A percentile compares a stretch with the other conserved stretches of the same genome.
These are phyloP conservation scores for Andrena flavipes DNA, from an alignment of 2,888 invertebrate genomes.

Conservation along the genomic window DNA sequence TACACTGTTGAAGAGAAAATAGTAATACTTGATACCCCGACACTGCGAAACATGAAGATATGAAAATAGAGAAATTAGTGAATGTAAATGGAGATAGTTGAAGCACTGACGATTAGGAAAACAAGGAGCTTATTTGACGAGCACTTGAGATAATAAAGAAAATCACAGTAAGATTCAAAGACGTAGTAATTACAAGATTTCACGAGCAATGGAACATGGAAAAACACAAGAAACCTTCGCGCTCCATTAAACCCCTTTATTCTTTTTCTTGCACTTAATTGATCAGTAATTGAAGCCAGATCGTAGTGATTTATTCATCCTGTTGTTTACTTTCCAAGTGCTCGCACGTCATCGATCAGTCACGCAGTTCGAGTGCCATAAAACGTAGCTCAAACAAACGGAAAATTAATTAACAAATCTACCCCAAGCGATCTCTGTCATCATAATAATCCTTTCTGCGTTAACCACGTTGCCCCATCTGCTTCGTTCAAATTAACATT, in stretches of 20 bases:
- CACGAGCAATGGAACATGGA: not conserved
- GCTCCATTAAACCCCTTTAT: not conserved
- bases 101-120: not conserved
- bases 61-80: not conserved
- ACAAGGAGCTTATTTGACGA: too few relatives aligned
- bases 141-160: too few relatives aligned
- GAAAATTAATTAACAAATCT: not conserved
- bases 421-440: not conserved
- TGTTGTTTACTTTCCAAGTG: not conserved
- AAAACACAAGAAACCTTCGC: constrained; percentile 5
- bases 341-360: not conserved
- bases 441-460: not conserved
- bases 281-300: constrained; percentile 7
- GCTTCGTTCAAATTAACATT: not conserved
- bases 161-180: too few relatives aligned
- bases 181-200: not conserved
- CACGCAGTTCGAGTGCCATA: too few relatives aligned
- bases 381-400: not conserved
- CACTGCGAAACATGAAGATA: not conserved
- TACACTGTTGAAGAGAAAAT: too few relatives aligned
- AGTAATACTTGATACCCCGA: too few relatives aligned
- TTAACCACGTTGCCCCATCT: not conserved
- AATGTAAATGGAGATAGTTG: not conserved
- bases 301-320: not conserved
- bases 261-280: not conserved